Evolutionary conservation across 2,888 invertebrate genomes (phyloP).

Genomic region (Corythucha ciliata): DNA sequence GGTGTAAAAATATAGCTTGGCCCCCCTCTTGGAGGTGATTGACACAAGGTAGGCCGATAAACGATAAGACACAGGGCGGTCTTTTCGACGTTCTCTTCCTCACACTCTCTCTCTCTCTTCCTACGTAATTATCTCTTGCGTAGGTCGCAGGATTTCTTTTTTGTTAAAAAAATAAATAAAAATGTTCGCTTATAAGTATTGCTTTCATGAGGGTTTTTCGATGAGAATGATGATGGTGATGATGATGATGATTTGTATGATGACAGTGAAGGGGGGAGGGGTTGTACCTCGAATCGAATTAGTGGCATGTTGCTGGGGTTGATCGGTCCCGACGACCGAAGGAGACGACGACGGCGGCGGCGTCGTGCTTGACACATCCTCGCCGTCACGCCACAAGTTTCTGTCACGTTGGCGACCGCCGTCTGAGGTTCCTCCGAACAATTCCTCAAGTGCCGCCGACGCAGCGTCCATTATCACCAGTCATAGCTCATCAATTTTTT

Average conservation of each 20-base stretch:
- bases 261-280: too few relatives aligned
- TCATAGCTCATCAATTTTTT: conserved; percentile 29
- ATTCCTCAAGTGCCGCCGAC: conserved; percentile 41
- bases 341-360: conserved; percentile 49
- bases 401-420: conserved; percentile 16
- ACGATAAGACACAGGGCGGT: too few relatives aligned
- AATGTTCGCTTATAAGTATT: too few relatives aligned
- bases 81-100: too few relatives aligned
- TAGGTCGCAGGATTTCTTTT: too few relatives aligned
- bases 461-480: conserved; percentile 43
- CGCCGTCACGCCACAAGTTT: conserved; percentile 29
- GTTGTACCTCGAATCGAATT: conserved; percentile 57
- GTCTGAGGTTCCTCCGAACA: conserved; percentile 41
- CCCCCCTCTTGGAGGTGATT: too few relatives aligned
- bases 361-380: conserved; percentile 49
- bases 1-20: too few relatives aligned
- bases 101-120: too few relatives aligned
- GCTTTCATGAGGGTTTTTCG: too few relatives aligned
- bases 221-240: not conserved
- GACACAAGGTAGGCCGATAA: too few relatives aligned
- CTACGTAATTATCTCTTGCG: too few relatives aligned
- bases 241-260: conserved; percentile 2
- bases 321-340: conserved; percentile 45
- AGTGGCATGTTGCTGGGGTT: conserved; percentile 43
- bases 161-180: too few relatives aligned